Conservation (phyloP, 1,140 invertebrate genomes). For the Thaumetopoea pityocampa region DNA sequence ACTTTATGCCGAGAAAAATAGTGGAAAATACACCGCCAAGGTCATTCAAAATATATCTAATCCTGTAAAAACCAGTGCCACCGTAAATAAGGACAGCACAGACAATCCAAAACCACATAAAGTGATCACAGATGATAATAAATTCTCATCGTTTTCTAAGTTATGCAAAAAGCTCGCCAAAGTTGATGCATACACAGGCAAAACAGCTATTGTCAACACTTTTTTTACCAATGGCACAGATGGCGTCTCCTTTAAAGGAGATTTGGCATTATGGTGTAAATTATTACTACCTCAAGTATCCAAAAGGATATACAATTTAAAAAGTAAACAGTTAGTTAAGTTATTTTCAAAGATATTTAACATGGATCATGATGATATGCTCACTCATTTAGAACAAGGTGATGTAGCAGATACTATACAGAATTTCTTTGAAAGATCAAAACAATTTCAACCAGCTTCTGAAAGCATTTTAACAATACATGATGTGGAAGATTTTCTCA, state of each 20-base stretch:
- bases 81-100: constrained; percentile 10
- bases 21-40: constrained; percentile 64
- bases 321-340: constrained; percentile 94
- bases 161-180: constrained; percentile 87
- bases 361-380: constrained; percentile 86
- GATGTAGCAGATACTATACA: constrained; percentile 93
- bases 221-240: constrained; percentile 82
- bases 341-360: constrained; percentile 89
- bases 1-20: constrained; percentile 69
- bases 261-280: constrained; percentile 89
- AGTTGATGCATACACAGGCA: constrained; percentile 87
- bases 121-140: constrained; percentile 78
- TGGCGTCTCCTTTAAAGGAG: constrained; percentile 84
- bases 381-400: constrained; percentile 90
- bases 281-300: constrained; percentile 88
- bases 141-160: constrained; percentile 86
- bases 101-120: constrained; percentile 16
- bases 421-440: constrained; percentile 85
- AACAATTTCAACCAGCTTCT: constrained; percentile 75
- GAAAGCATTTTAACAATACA: constrained; percentile 86
- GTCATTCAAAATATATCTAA: constrained; percentile 51
- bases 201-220: constrained; percentile 85
- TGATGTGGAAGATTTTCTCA: constrained; percentile 87
- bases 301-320: constrained; percentile 93
- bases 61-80: constrained; percentile 11